Conservation (phyloP, 2,888 invertebrate species). For the Pheosia gnoma region DNA sequence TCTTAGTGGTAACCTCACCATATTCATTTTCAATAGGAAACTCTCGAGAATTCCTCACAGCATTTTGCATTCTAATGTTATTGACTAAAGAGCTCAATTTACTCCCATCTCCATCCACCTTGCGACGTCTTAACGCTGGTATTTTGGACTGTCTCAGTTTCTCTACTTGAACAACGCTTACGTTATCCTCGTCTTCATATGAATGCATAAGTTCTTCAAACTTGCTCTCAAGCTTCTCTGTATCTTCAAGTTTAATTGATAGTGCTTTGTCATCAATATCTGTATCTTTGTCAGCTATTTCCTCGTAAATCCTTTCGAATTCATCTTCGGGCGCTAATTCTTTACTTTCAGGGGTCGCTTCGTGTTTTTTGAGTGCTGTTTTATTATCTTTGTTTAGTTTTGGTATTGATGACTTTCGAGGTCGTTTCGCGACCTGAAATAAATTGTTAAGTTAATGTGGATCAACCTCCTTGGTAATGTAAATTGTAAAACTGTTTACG, state of each 20-base stretch:
- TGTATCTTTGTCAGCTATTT: slow-evolving; percentile 47
- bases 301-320: slow-evolving; percentile 72
- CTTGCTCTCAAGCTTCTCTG: slow-evolving; percentile 60
- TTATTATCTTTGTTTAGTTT: slow-evolving; percentile 33
- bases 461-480: no score
- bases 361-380: slow-evolving; percentile 32
- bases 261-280: slow-evolving; percentile 39
- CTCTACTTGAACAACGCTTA: slow-evolving; percentile 32
- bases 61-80: slow-evolving; percentile 1
- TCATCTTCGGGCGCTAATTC: slow-evolving; percentile 56
- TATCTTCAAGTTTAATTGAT: slow-evolving; percentile 57
- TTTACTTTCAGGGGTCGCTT: not conserved
- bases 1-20: slow-evolving; percentile 3
- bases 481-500: no score
- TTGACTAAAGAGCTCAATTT: slow-evolving; percentile 1
- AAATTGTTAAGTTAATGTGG: no score
- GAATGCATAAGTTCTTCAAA: slow-evolving; percentile 75
- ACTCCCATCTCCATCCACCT: slow-evolving; percentile 34
- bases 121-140: slow-evolving; percentile 60
- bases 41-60: slow-evolving; percentile 3
- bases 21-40: slow-evolving; percentile 4
- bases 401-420: slow-evolving; percentile 43
- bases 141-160: slow-evolving; percentile 58
- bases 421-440: slow-evolving; percentile 35
- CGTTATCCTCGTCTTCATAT: slow-evolving; percentile 58